Base-by-base conservation (phyloP, 2,113 vertebrate genomes). In the Colistium nudipinnis region DNA sequence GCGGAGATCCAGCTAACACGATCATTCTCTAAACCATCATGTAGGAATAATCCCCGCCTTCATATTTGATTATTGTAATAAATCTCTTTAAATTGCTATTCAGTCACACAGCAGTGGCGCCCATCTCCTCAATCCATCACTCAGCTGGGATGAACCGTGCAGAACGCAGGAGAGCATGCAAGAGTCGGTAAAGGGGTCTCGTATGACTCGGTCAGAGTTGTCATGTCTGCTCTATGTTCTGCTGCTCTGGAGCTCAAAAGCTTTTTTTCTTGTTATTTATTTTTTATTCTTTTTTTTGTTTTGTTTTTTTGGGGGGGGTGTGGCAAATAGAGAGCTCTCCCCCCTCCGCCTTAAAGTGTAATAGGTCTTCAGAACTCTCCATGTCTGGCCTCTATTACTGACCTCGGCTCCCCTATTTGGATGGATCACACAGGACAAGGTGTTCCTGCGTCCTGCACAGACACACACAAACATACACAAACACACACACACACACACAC, bases 21-120 rank as follows among this genome's bases (percentile, higher is more conserved):
- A 89, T 91, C 87, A 88, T 78, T 90, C 84, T 84, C 85, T 73
- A 82, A 88, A 87, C 76, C 80, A 78, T 88, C 84, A 75, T 90
- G 85, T 84, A 70, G 87, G 75, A 89, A 84, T 89, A 88, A 87
- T 86, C 88, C 78, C 85, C 87, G 74, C 88, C 74, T 90, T 87
- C 85, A 88, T 83, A 88, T 89, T 88, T 88, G 88, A 91, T 91
- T 91, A 89, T 88, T 87, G 70, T 83, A 90, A 90, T 88, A 88
- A 86, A 89, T 91, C 87, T 88, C 83, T 89, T 89, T 87, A 87
- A 87, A 72, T 81, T 81, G 88, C 87, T 67, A 80, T 85, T 88
- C 82, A 73, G 77, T 84, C 85, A 79, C 83, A 81, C 74, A 43
- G 82, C 62, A 51, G 74, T 55, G 78, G 68, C 3, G 48, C 56